phyloP scores from a whole-genome alignment of 2,888 invertebrate species.

The Heteromyza rotundicornis region DNA sequence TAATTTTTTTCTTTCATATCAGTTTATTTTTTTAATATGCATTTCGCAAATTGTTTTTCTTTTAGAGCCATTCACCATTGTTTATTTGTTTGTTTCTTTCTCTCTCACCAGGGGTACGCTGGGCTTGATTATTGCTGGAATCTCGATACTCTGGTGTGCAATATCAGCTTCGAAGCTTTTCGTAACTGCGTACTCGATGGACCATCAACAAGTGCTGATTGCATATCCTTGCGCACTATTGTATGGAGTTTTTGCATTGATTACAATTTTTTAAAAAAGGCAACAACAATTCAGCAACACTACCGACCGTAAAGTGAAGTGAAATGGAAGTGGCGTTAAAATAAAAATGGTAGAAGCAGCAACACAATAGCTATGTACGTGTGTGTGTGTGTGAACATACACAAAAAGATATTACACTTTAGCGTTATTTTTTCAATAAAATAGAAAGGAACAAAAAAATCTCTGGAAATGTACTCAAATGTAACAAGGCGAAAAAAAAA shows the following conservation, averaged over 20 bases:
- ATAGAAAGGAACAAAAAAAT: no score
- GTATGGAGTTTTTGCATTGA: conserved; percentile 78
- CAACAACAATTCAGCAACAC: conserved; percentile 4
- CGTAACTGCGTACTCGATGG: conserved; percentile 76
- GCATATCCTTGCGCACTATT: conserved; percentile 80
- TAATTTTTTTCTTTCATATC: conserved; percentile 18
- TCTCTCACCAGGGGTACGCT: conserved; percentile 64
- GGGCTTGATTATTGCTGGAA: conserved; percentile 66
- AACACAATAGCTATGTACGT: not conserved
- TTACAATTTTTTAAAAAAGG: conserved; percentile 71
- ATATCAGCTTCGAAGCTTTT: conserved; percentile 79
- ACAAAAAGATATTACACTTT: no score
- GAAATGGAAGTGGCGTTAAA: not conserved
- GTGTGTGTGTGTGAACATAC: no score
- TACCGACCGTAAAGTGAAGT: not conserved
- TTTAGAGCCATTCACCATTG: conserved; percentile 20
- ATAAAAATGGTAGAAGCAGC: not conserved
- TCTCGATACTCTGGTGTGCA: conserved; percentile 75
- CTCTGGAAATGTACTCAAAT: no score
- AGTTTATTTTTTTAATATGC: conserved; percentile 22
- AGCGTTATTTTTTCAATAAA: no score
- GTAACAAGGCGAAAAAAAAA: no score
- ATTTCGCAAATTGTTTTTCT: conserved; percentile 22
- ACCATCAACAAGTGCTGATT: conserved; percentile 73
- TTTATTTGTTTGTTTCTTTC: conserved; percentile 28